Evolutionary conservation across 1,140 invertebrate species (phyloP), one percentile per base, ranked within the genome.

Genomic region (Habropoda laboriosa): DNA sequence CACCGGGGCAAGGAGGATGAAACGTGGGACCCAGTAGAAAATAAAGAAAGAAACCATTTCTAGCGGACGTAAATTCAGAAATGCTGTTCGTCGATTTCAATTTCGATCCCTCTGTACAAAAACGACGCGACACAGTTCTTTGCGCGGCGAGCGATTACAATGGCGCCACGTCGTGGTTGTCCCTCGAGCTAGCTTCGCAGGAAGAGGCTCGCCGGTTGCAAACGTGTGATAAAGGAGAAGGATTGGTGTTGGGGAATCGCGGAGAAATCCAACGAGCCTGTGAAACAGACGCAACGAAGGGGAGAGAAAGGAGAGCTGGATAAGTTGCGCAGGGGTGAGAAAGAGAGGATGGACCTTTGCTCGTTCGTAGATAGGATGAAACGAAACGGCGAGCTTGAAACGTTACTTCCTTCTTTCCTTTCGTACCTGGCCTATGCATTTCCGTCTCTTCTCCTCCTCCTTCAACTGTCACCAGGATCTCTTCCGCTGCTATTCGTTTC

Each of bases 351-450:
- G 79, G 82, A 67, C 53, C 79, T 82, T 86, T 82, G 58, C 61
- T 53, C n/a, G n/a, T 82, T 63, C 21, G 38, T 13, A 71, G 75
- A 63, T 64, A 82, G 73, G 84, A 86, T 86, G 83, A 86, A 86
- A 86, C 84, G 84, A 55, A 86, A 49, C 70, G 71, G 27, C 2
- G 30, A 68, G 71, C 40, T 72, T 73, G 83, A 60, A 85, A 85
- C 60, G 78, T 70, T 76, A 58, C 35, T 47, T 32, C 64, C 64
- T 40, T 10, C 32, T 24, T 27, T 63, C 18, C 12, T 63, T 6
- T 49, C 21, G 21, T 2, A n/a, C 30, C 49, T 35, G n/a, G 63
- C 57, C 67, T 42, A 30, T 24, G 51, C 66, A 38, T 63, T 79
- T 49, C 42, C 79, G 35, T n/a, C 7, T 45, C 6, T 35, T 21